A percentile compares a stretch with the other conserved stretches of the same genome.
These are phyloP conservation scores for Coenonympha arcania DNA, from an alignment of 2,888 invertebrate species.

Conservation along the genomic window DNA sequence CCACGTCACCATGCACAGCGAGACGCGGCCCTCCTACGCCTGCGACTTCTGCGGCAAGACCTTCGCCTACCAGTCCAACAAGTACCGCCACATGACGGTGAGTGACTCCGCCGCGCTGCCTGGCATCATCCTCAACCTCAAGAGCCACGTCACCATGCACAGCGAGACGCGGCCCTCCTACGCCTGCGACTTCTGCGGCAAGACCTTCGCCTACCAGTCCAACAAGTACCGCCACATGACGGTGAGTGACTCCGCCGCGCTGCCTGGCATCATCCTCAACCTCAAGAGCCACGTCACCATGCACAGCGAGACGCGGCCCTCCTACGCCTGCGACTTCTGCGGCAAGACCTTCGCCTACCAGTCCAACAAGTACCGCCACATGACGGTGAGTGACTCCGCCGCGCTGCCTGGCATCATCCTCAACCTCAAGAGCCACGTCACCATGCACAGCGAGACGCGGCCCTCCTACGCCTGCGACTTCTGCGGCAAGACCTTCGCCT, in stretches of 20 bases:
- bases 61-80: slow-evolving; percentile 8
- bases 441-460: too few species aligned
- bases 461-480: too few species aligned
- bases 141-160: slow-evolving; percentile 1
- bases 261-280: not conserved
- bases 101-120: not conserved
- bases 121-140: not conserved
- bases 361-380: slow-evolving; percentile 4
- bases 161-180: too few species aligned
- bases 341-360: too few species aligned
- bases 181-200: too few species aligned
- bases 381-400: not conserved
- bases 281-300: too few species aligned
- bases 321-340: too few species aligned
- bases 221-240: slow-evolving; percentile 1
- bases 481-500: too few species aligned
- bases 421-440: too few species aligned
- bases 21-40: not conserved
- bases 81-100: slow-evolving; percentile 6
- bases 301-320: too few species aligned
- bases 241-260: not conserved
- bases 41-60: slow-evolving; percentile 7
- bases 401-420: not conserved
- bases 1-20: slow-evolving; percentile 3
- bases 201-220: too few species aligned